Evolutionary conservation across 2,113 vertebrate genomes (phyloP), one percentile per base, ranked within the genome.

Genomic region (Notothenia coriiceps): DNA sequence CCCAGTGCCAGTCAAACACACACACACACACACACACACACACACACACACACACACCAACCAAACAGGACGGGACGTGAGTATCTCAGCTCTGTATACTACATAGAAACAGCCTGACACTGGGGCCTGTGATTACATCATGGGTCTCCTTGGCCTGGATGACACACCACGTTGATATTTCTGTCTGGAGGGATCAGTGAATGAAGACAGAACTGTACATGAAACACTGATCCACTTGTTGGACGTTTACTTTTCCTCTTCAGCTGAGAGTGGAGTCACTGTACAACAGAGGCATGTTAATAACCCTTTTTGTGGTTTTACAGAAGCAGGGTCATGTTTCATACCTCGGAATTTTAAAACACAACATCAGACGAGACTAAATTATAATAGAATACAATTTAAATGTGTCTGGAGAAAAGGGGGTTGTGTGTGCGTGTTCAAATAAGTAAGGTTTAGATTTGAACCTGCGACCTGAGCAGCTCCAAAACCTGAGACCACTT

Each of bases 141-240:
- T 90, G 83, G 78, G 70, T 86, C 87, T 85, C 84, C 90, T 88
- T 57, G 79, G 86, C 79, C 80, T 74, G 56, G 77, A 92, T 93
- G 91, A 94, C 93, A 94, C 91, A 94, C 52, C 79, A 70, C 83
- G 50, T 88, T 93, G 90, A 90, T 91, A 93, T 94, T 92, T 92
- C 80, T 90, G 86, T 84, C 84, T 85, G 73, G 73, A 83, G 84
- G 86, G 82, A 90, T 88, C 83, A 55, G 86, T 91, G 83, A 91
- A 92, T 90, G 86, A 91, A 90, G 86, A 89, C 72, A 61, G 63
- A 89, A 84, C 82, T 84, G 82, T 80, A 85, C 79, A 70, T 61
- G 74, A 87, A 86, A 86, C 79, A 81, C 77, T 78, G 85, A 89
- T 64, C 77, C 79, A 85, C 71, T 88, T 82, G 82, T 91, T 61